phyloP scores from a whole-genome alignment of 2,113 vertebrate genomes.

The Amia ocellicauda region DNA sequence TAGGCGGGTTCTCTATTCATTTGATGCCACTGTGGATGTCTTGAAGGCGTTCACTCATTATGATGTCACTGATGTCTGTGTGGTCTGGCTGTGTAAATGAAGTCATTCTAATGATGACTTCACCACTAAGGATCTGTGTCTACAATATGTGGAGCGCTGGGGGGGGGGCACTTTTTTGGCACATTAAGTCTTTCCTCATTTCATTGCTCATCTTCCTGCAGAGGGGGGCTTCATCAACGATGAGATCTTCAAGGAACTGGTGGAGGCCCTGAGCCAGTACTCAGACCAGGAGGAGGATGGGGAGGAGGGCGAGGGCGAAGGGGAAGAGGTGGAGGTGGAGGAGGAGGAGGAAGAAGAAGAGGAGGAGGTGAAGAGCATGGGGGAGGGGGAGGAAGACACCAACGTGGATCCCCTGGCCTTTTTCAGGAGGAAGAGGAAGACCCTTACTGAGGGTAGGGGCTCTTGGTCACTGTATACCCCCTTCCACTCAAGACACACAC shows the following conservation, averaged over 20 bases:
- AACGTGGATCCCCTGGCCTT: constrained; percentile 38
- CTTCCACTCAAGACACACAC: too few species aligned
- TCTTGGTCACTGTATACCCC: neutral
- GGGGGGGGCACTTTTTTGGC: constrained; percentile 5
- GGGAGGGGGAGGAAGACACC: constrained; percentile 48
- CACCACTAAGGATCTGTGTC: neutral
- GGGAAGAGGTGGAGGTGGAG: constrained; percentile 65
- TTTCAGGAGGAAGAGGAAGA: constrained; percentile 57
- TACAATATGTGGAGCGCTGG: neutral
- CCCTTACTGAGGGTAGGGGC: constrained; percentile 55
- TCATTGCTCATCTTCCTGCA: constrained; percentile 34
- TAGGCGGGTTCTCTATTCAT: too few species aligned
- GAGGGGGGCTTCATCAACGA: constrained; percentile 92
- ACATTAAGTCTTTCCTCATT: constrained; percentile 22
- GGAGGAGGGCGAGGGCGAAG: constrained; percentile 58
- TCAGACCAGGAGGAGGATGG: constrained; percentile 87
- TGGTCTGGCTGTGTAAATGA: neutral
- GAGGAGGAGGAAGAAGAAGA: constrained; percentile 48
- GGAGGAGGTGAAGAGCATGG: constrained; percentile 46
- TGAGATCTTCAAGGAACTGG: constrained; percentile 90
- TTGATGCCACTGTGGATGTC: too few species aligned
- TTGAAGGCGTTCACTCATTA: too few species aligned
- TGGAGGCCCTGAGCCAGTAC: constrained; percentile 88
- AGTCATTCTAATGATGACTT: constrained; percentile 11
- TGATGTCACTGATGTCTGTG: constrained; percentile 3